phyloP scores from a whole-genome alignment of 2,113 vertebrate genomes.

The Stegostoma tigrinum region DNA sequence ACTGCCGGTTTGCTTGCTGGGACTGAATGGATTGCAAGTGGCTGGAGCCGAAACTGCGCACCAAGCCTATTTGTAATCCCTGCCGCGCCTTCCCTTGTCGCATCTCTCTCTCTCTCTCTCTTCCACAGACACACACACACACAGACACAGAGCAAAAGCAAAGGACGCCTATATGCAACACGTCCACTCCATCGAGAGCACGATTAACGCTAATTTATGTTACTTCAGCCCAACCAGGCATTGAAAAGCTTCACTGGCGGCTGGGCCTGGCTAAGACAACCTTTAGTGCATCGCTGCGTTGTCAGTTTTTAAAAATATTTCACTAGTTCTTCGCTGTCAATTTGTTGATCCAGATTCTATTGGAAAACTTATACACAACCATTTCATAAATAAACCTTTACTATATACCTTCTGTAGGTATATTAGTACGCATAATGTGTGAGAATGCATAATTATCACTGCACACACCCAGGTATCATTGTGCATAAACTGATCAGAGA shows the following conservation, averaged over 20 bases:
- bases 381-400: background rate
- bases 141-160: constrained; percentile 8
- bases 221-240: background rate
- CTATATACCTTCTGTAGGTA: background rate
- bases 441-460: background rate
- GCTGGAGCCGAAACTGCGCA: constrained; percentile 30
- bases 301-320: background rate
- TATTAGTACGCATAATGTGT: background rate
- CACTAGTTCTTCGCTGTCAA: background rate
- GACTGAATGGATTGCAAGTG: background rate
- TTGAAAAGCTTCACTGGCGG: background rate
- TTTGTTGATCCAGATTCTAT: background rate
- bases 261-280: background rate
- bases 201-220: constrained; percentile 27
- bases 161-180: constrained; percentile 13
- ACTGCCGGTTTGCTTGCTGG: background rate
- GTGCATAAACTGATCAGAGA: background rate
- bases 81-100: constrained; percentile 27
- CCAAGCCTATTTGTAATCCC: constrained; percentile 33
- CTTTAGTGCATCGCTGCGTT: background rate
- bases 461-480: background rate
- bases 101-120: constrained; percentile 21
- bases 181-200: background rate
- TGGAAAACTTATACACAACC: background rate
- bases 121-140: background rate